phyloP scores from a whole-genome alignment of 2,888 invertebrate species.

The Nomada hirtipes region DNA sequence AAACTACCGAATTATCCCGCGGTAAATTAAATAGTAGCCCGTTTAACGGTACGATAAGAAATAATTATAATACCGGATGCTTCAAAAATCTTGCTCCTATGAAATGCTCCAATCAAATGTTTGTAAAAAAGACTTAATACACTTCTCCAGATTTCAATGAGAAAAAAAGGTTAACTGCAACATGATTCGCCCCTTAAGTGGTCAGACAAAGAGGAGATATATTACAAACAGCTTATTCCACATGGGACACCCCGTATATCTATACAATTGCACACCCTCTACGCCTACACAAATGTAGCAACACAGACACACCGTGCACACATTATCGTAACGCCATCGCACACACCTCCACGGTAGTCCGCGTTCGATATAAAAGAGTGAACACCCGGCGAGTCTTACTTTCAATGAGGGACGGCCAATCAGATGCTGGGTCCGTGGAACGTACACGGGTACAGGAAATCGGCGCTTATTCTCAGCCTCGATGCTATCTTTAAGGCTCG shows the following conservation, averaged over 20 bases:
- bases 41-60: background rate
- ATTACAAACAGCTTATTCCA: too few species aligned
- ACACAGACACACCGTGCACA: background rate
- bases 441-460: conserved; percentile 53
- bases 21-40: background rate
- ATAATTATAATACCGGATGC: background rate
- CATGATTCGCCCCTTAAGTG: too few species aligned
- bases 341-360: background rate
- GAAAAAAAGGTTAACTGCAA: too few species aligned
- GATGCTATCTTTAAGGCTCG: conserved; percentile 50
- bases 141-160: too few species aligned
- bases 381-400: conserved; percentile 43
- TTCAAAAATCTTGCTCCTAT: background rate
- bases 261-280: too few species aligned
- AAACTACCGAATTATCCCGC: background rate
- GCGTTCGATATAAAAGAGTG: background rate
- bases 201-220: too few species aligned
- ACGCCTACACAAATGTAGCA: background rate
- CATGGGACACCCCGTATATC: too few species aligned
- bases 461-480: conserved; percentile 60
- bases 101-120: too few species aligned
- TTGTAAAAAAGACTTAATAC: too few species aligned
- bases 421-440: conserved; percentile 11
- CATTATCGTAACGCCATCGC: background rate
- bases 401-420: conserved; percentile 57